Conservation (phyloP, 2,113 vertebrate species). For the Clinocottus analis region DNA sequence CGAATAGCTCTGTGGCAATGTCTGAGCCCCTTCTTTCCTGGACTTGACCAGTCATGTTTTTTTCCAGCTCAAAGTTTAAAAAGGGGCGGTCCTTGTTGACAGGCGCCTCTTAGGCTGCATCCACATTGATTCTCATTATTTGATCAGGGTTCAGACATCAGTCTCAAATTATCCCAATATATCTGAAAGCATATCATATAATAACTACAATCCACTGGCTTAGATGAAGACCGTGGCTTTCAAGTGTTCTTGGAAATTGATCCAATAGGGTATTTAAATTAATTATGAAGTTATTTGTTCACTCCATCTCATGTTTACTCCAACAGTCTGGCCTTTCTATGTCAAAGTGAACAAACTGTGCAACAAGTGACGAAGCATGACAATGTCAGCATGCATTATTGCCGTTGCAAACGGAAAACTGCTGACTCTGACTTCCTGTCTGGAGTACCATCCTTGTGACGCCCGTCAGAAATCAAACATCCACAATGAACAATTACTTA, state of each 20-base stretch:
- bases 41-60: background rate
- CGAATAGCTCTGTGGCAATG: conserved; percentile 3
- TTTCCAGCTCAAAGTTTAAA: conserved; percentile 5
- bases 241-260: conserved; percentile 1
- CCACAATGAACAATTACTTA: background rate
- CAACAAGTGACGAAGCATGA: conserved; percentile 8
- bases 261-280: background rate
- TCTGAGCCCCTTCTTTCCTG: conserved; percentile 1
- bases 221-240: conserved; percentile 22
- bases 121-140: conserved; percentile 4
- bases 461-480: conserved; percentile 5
- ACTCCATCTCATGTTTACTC: conserved; percentile 1
- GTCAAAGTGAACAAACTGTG: conserved; percentile 3
- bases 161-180: conserved; percentile 3
- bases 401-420: conserved; percentile 18
- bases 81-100: background rate
- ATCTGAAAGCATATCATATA: background rate
- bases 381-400: conserved; percentile 7
- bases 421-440: conserved; percentile 53
- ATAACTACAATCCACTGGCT: background rate
- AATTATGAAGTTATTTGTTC: no score
- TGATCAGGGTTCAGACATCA: background rate
- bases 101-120: conserved; percentile 14
- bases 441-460: conserved; percentile 24
- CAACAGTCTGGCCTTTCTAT: background rate